Base-by-base conservation (phyloP, 1,140 invertebrate species). In the Drosophila rhopaloa region DNA sequence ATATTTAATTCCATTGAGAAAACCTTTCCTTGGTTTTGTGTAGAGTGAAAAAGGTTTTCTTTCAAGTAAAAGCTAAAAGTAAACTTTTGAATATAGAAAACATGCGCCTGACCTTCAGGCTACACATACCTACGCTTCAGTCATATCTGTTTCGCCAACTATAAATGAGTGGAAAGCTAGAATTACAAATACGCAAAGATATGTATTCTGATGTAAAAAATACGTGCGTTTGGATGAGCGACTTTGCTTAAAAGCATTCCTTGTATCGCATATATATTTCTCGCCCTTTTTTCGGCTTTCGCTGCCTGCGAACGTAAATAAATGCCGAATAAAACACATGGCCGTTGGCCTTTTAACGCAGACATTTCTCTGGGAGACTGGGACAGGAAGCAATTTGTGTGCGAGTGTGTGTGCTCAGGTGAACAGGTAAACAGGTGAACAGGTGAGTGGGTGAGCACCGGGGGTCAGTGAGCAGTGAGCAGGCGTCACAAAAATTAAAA, bases 401-500 rank as follows among this genome's bases (percentile, higher is more conserved):
- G 48, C 50, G 51, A 60, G 41, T 35, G 41, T 56, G 29, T 53
- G 37, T 53, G 44, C 43, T 8, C 29, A 51, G 48, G 50, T 61
- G 56, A 40, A 63, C 24, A 27, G 58, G 37, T 43, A 24, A 40
- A 38, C 11, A 38, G 57, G 47, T 32, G 40, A 19, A 10, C 48
- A 44, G 40, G 48, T 32, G 67, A 44, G 19, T 16, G 47, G 48
- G 62, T 71, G 27, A 27, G 47, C 59, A 62, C 57, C 50, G 27
- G 76, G 60, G 43, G 60, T 66, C 74, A 32, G 29, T 8, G 6
- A 32, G 29, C 29, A 32, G 24, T 50, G 35, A 51, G 40, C 57
- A 47, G 76, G 66, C 62, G 63, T 76, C 75, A 70, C 37, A 59
- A 70, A 82, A 82, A 82, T 88, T 76, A 82, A 88, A 82, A 76